Conservation (phyloP, 1,140 invertebrate genomes). For the Orius insidiosus region DNA sequence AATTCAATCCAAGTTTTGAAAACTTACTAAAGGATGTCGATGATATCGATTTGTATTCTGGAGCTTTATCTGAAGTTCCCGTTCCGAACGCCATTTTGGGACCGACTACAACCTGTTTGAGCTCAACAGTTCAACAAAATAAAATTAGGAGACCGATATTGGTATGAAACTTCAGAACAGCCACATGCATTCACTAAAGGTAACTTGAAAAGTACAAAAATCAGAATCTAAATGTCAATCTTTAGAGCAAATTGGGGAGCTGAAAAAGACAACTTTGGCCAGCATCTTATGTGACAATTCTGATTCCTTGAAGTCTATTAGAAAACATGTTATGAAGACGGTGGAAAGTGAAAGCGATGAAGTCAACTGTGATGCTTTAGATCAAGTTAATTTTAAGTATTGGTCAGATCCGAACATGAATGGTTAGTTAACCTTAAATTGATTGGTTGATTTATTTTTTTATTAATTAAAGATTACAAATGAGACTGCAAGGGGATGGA, state of each 20-base stretch:
- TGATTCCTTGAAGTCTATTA: conserved; percentile 5
- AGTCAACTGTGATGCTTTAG: conserved; percentile 23
- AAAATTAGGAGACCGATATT: conserved; percentile 65
- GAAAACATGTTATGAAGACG: conserved; percentile 6
- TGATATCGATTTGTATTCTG: conserved; percentile 77
- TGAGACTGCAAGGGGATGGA: conserved; percentile 8
- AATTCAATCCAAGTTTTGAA: conserved; percentile 40
- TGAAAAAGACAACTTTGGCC: conserved; percentile 66
- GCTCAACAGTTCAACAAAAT: conserved; percentile 70
- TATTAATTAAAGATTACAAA: conserved; percentile 7
- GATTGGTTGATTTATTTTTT: conserved; percentile 10
- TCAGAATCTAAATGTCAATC: not conserved
- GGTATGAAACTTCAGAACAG: conserved; percentile 58
- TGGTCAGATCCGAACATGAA: conserved; percentile 8
- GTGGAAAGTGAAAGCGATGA: conserved; percentile 2
- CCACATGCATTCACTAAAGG: conserved; percentile 50
- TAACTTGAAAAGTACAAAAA: conserved; percentile 23
- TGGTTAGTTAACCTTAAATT: conserved; percentile 13
- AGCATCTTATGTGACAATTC: conserved; percentile 55
- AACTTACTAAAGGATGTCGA: conserved; percentile 53
- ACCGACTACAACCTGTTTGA: conserved; percentile 66
- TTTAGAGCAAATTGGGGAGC: conserved; percentile 52
- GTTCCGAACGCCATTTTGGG: conserved; percentile 51
- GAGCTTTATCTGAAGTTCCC: conserved; percentile 58
- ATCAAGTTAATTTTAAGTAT: conserved; percentile 9